Conservation (phyloP, 2,888 invertebrate genomes). For the Drosophila algonquin region DNA sequence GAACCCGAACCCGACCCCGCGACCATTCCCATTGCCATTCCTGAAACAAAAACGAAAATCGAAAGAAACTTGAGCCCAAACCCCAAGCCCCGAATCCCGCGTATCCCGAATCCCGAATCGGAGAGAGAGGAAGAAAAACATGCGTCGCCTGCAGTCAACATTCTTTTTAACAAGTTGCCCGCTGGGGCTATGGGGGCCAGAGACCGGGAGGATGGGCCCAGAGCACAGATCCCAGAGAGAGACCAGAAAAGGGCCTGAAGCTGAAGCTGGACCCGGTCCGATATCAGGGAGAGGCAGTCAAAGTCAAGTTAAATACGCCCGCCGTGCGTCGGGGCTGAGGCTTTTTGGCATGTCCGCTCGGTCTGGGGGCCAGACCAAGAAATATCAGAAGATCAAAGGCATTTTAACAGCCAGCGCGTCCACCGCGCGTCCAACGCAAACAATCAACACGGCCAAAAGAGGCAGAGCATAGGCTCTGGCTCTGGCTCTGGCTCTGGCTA, state of each 20-base stretch:
- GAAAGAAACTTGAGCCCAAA: slow-evolving; percentile 2
- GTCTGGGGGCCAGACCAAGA: slow-evolving; percentile 46
- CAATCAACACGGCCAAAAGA: slow-evolving; percentile 73
- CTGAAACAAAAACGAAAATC: slow-evolving; percentile 10
- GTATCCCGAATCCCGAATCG: slow-evolving; percentile 13
- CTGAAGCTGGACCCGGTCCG: slow-evolving; percentile 6
- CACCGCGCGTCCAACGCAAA: slow-evolving; percentile 63
- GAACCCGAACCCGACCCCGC: neutral
- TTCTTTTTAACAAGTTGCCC: slow-evolving; percentile 76
- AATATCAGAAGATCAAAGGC: slow-evolving; percentile 82
- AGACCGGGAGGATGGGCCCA: slow-evolving; percentile 1
- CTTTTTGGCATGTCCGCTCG: slow-evolving; percentile 41
- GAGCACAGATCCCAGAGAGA: slow-evolving; percentile 27
- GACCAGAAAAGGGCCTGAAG: slow-evolving; percentile 62
- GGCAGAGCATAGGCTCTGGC: slow-evolving; percentile 18
- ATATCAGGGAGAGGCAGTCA: slow-evolving; percentile 32
- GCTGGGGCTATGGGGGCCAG: slow-evolving; percentile 27
- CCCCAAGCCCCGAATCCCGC: slow-evolving; percentile 11
- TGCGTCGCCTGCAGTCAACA: slow-evolving; percentile 75
- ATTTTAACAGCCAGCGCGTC: slow-evolving; percentile 74
- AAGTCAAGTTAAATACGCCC: slow-evolving; percentile 79
- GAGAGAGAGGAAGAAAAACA: slow-evolving; percentile 48
- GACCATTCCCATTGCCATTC: slow-evolving; percentile 22
- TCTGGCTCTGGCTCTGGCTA: neutral
- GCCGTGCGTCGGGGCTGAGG: slow-evolving; percentile 59